Evolutionary conservation across 1,140 invertebrate species (phyloP), one percentile per base, ranked within the genome.

Genomic region (Camponotus floridanus): DNA sequence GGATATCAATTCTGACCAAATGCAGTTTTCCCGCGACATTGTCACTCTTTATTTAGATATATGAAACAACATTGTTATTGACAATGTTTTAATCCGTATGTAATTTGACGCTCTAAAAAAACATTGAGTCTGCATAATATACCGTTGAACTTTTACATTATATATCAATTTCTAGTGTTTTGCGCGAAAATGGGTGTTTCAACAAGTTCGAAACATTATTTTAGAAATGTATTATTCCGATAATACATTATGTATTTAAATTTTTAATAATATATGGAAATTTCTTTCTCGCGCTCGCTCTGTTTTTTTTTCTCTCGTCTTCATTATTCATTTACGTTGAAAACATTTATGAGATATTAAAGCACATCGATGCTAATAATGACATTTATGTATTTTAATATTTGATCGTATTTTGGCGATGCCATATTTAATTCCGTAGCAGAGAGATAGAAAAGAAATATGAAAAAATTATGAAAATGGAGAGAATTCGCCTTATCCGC

Each of bases 1-100:
- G 79, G 68, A 83, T 83, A 74, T 73, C 79, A 83, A 83, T 83
- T 83, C 45, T n/a, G 39, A n/a, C 68, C 39, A 55, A 45, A 45
- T 13, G 55, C 11, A 61, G 13, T 74, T 61, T 74, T 62, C 26
- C 39, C 15, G 9, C 68, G n/a, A 31, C 31, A 45, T 48, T 45
- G 45, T 36, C n/a, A 26, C 67, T 61, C 18, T 74, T 70, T 42
- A 73, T 83, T 74, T 74, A 62, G 39, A 62, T 48, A 15, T 59
- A 36, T 61, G 8, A 48, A 83, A 61, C 31, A 74, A 39, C 55
- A n/a, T 48, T 15, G 48, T 62, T 48, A 74, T 33, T 61, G 39
- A 83, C 55, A 55, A 48, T 62, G n/a, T 61, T 83, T 83, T 73
- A 83, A 61, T 2, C n/a, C 26, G 13, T 18, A 5, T 33, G 26